Percentiles rank a stretch among this genome's conserved stretches.
Evolutionary conservation across 2,113 vertebrate genomes (phyloP).

Genomic region (Atractosteus spatula): DNA sequence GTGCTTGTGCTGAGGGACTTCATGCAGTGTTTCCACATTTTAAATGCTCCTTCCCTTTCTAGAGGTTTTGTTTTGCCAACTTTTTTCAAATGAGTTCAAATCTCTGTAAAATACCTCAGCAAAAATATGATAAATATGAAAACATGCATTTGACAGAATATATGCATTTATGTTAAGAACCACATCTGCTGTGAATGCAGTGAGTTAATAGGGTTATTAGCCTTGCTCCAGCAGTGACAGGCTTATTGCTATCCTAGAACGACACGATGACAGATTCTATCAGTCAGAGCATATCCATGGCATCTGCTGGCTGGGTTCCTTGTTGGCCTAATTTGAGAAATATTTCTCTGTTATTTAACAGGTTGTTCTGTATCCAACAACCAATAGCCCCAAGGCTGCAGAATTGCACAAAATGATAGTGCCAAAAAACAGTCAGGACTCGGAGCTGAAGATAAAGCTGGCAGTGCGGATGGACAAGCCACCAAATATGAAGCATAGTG

Average conservation of each 20-base stretch:
- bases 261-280: conserved; percentile 14
- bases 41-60: too few species aligned
- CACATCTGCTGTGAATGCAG: conserved; percentile 14
- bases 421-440: conserved; percentile 91
- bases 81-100: background rate
- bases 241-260: conserved; percentile 25
- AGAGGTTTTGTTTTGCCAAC: too few species aligned
- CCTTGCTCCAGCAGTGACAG: conserved; percentile 3
- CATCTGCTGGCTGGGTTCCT: background rate
- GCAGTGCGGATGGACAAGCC: conserved; percentile 96
- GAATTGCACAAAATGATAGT: conserved; percentile 91
- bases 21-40: too few species aligned
- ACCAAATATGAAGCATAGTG: conserved; percentile 94
- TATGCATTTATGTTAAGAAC: conserved; percentile 28
- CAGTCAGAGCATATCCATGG: conserved; percentile 3
- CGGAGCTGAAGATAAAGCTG: conserved; percentile 89
- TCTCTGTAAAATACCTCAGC: too few species aligned
- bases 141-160: conserved; percentile 42
- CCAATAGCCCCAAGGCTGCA: conserved; percentile 83
- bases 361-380: conserved; percentile 89
- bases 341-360: conserved; percentile 45
- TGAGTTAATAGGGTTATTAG: conserved; percentile 29
- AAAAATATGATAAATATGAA: conserved; percentile 25
- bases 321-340: background rate
- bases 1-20: too few species aligned